Base-by-base conservation (phyloP, 2,113 vertebrate genomes). In the Anarrhichthys ocellatus region DNA sequence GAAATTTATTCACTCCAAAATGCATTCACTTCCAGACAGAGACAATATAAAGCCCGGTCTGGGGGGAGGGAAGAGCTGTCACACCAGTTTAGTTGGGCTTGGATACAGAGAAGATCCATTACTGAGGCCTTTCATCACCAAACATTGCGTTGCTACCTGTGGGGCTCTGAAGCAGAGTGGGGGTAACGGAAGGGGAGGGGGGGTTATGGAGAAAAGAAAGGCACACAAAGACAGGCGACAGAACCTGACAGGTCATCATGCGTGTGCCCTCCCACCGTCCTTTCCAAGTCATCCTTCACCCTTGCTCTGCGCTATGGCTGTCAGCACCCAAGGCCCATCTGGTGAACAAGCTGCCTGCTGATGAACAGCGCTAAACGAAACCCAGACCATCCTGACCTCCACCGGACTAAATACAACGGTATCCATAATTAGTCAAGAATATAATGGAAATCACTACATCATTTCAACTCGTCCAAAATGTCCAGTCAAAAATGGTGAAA, bases 111-210 rank as follows among this genome's bases (percentile, higher is more conserved):
- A 88, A 89, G 86, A 87, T 89, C 86, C 89, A 93, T 94, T 93
- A 92, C 87, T 65, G 63, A 44, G 73, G 71, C 75, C 90, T 94
- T 94, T 94, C 88, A 93, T 91, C 84, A 91, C 65, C 78, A 78
- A 84, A 80, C 74, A 76, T 65, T 67, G 84, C 83, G 65, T 58
- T 62, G 38, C 84, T 79, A 94, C 90, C 92, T 90, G 91, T 85
- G 90, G 80, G 82, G 78, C 77, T 88, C 71, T 34, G 80, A 82
- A 66, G 89, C 71, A 61, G 68, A 69, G 46, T 2, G 62, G 29
- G 73, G 42, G 67, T 14, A 44, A 32, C 9, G 38, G 11, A 0
- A 58, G 29, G 14, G 61, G 13, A 0, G 46, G 46, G 8, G 46
- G 46, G 18, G 3, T 74, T 10, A 18, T 0, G 14, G 68, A 74